Conservation (phyloP, 2,797 vertebrate species). For the Falco rusticolus region DNA sequence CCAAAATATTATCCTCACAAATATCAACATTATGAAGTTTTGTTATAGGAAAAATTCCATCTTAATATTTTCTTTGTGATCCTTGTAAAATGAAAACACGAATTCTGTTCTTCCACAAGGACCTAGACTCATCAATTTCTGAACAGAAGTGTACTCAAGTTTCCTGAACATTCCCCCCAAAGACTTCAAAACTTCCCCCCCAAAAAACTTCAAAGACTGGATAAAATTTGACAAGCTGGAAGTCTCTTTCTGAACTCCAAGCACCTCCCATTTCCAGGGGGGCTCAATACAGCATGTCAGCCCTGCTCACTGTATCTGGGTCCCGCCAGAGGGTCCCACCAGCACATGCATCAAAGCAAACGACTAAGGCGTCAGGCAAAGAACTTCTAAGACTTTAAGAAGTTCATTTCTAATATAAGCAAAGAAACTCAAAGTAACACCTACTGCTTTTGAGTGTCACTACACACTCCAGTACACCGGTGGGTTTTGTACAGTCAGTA, state of each 20-base stretch:
- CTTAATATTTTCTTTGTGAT: background rate
- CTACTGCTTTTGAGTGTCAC: background rate
- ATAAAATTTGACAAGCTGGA: background rate
- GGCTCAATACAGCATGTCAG: background rate
- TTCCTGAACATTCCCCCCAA: background rate
- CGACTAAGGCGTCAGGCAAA: background rate
- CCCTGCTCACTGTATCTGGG: too few species aligned
- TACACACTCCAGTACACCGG: background rate
- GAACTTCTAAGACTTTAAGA: background rate
- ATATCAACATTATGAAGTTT: background rate
- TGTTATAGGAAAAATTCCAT: background rate
- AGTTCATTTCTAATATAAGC: background rate
- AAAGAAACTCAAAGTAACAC: background rate
- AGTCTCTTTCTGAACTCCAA: background rate
- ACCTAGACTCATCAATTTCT: background rate
- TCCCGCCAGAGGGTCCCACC: background rate
- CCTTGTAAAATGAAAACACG: background rate
- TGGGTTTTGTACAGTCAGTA: background rate
- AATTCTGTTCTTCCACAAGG: background rate
- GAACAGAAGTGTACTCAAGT: background rate
- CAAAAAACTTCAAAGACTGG: background rate
- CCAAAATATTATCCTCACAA: background rate
- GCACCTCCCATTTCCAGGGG: background rate
- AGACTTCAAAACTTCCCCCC: background rate
- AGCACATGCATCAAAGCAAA: background rate